Evolutionary conservation across 35 echinoderm and acorn worm genomes (phyloP).

Genomic region (Lytechinus variegatus): DNA sequence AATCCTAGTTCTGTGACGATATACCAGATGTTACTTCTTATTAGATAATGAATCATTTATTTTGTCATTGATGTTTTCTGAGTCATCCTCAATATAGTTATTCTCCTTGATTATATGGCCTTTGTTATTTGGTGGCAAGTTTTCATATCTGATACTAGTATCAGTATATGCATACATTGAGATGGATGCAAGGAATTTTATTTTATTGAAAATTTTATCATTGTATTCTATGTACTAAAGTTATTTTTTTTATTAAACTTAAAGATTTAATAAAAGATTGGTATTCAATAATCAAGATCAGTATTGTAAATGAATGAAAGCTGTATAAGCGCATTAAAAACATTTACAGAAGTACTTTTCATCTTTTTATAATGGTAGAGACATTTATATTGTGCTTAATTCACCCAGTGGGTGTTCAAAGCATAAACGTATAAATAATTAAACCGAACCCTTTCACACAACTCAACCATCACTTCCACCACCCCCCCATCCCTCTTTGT

Average conservation of each 20-base stretch:
- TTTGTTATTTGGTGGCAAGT: not conserved
- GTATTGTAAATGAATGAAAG: not conserved
- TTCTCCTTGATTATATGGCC: not conserved
- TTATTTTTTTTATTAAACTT: no score
- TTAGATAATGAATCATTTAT: not conserved
- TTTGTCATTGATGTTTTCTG: not conserved
- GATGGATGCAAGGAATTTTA: not conserved
- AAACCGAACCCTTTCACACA: no score
- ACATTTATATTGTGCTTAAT: no score
- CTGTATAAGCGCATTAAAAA: no score
- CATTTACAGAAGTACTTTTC: no score
- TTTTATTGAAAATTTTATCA: no score
- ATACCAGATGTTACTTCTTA: conserved; percentile 3
- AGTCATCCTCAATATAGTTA: not conserved
- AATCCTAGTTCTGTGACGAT: not conserved
- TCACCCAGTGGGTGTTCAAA: no score
- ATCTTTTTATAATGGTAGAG: no score
- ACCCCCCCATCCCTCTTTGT: no score
- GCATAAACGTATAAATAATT: no score
- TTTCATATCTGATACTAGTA: not conserved
- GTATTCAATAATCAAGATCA: not conserved
- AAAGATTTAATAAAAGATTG: not conserved
- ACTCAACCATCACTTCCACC: no score
- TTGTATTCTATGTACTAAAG: no score
- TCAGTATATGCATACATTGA: not conserved